Conservation (phyloP, 2,113 vertebrate species). For the Zosterops borbonicus region DNA sequence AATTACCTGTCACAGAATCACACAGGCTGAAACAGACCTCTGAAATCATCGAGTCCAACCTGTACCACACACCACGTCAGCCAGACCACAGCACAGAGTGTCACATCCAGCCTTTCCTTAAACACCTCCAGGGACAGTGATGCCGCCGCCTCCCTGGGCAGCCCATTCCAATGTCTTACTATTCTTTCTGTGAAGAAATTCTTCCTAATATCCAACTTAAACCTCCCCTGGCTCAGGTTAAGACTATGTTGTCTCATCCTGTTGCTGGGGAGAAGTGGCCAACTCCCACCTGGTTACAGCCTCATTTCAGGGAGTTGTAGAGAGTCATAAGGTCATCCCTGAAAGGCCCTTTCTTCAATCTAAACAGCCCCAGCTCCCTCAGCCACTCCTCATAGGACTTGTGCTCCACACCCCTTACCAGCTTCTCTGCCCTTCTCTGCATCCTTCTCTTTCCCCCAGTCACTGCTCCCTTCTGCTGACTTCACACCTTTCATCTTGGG, state of each 20-base stretch:
- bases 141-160: not conserved
- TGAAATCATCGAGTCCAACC: not conserved
- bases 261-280: not conserved
- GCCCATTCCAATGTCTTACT: not conserved
- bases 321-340: no score
- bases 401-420: not conserved
- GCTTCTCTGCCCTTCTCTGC: fast-evolving
- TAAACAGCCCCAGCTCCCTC: not conserved
- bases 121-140: no score
- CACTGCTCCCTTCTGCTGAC: not conserved
- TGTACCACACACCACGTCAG: no score
- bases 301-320: not conserved
- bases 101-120: no score
- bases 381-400: not conserved
- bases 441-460: not conserved
- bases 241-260: not conserved
- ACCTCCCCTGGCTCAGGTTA: not conserved
- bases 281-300: no score
- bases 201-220: not conserved
- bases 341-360: not conserved
- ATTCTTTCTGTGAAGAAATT: not conserved
- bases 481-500: not conserved
- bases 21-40: not conserved
- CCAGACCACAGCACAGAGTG: no score
- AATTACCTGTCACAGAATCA: not conserved